Conservation (phyloP, 2,113 vertebrate species). For the Genyomyrus donnyi region DNA sequence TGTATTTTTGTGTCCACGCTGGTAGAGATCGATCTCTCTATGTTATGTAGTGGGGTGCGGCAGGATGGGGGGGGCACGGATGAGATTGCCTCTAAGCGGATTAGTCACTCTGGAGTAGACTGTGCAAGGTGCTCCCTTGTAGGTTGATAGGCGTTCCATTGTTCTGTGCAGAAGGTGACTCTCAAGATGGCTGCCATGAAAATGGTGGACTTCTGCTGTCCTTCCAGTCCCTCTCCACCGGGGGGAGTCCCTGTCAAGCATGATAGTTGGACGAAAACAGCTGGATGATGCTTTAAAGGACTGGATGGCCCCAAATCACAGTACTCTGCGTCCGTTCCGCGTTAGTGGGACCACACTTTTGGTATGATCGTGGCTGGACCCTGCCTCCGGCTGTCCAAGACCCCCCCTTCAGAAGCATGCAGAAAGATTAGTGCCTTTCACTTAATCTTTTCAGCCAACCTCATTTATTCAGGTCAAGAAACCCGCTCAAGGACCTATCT, state of each 20-base stretch:
- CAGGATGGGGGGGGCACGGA: conserved; percentile 38
- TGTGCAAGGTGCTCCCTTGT: conserved; percentile 7
- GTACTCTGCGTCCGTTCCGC: background rate
- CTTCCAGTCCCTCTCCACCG: background rate
- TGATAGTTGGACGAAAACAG: background rate
- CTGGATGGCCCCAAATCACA: background rate
- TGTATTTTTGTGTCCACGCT: conserved; percentile 52
- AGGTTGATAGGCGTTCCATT: conserved; percentile 27
- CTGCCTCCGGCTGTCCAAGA: too few species aligned
- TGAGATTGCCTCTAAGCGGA: conserved; percentile 37
- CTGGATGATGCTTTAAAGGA: background rate
- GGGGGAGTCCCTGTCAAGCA: background rate
- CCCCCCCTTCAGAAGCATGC: background rate
- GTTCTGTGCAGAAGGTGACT: conserved; percentile 13
- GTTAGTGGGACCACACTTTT: background rate
- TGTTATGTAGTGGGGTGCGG: conserved; percentile 34
- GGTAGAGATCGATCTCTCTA: conserved; percentile 53
- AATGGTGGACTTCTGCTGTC: background rate
- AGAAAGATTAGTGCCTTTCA: background rate
- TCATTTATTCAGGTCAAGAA: conserved; percentile 5
- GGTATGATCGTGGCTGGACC: background rate
- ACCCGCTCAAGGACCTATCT: background rate
- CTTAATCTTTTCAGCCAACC: background rate
- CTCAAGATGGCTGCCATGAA: background rate
- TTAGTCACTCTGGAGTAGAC: conserved; percentile 25